Conservation (phyloP, 2,797 vertebrate genomes). For the Oreochromis grahami region DNA sequence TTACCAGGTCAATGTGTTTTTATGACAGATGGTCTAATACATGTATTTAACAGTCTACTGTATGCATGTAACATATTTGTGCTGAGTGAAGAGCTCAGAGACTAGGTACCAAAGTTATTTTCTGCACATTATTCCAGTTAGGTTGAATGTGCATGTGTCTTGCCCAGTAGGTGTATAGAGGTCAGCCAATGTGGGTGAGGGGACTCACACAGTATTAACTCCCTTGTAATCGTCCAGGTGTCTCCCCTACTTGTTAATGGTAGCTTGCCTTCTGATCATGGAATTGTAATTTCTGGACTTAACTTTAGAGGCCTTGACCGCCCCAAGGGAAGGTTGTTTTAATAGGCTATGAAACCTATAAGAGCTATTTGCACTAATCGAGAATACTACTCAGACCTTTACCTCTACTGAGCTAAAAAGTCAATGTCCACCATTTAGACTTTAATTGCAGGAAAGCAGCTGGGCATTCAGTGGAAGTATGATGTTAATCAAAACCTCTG, state of each 20-base stretch:
- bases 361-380: not conserved
- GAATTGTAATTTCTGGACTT: not conserved
- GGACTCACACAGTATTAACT: not conserved
- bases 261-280: not conserved
- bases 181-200: not conserved
- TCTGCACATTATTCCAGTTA: not conserved
- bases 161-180: not conserved
- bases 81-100: not conserved
- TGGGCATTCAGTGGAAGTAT: not conserved
- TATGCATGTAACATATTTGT: not conserved
- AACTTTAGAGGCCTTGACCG: not conserved
- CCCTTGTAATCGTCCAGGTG: rapidly evolving
- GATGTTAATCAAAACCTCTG: not conserved
- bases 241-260: not conserved
- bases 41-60: too few relatives aligned
- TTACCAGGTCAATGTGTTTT: not conserved
- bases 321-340: not conserved
- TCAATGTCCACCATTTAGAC: not conserved
- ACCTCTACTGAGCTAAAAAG: not conserved
- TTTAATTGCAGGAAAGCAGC: not conserved
- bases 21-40: not conserved
- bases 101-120: not conserved
- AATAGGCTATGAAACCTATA: not conserved
- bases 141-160: not conserved
- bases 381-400: not conserved